Evolutionary conservation across 2,113 vertebrate species (phyloP).

Genomic region (Gobio gobio): DNA sequence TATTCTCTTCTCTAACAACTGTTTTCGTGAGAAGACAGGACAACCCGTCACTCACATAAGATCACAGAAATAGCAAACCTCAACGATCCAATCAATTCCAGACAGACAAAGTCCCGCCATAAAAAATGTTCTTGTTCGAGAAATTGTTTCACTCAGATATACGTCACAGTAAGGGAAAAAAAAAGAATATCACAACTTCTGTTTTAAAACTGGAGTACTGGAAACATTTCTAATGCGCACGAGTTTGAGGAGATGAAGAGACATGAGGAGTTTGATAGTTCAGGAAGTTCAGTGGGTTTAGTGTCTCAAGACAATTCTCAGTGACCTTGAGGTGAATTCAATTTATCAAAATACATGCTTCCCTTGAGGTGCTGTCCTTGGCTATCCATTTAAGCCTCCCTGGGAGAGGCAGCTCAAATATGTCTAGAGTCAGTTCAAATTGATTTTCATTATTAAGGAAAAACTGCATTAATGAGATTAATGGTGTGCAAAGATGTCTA

Average conservation of each 20-base stretch:
- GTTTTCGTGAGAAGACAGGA: too few relatives aligned
- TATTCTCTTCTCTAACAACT: too few relatives aligned
- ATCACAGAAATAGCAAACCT: too few relatives aligned
- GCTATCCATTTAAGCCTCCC: conserved; percentile 36
- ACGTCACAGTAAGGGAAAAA: too few relatives aligned
- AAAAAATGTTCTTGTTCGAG: too few relatives aligned
- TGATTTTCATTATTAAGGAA: conserved; percentile 49
- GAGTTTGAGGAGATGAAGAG: background rate
- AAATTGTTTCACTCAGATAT: too few relatives aligned
- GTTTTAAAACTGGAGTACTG: background rate
- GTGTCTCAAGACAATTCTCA: conserved; percentile 24
- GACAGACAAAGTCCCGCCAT: too few relatives aligned
- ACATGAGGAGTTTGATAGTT: conserved; percentile 39
- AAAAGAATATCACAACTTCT: too few relatives aligned
- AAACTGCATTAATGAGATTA: conserved; percentile 44
- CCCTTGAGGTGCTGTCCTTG: conserved; percentile 31
- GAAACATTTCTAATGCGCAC: background rate
- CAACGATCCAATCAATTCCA: too few relatives aligned
- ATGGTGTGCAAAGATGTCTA: conserved; percentile 14
- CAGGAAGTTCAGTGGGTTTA: conserved; percentile 42
- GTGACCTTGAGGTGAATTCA: conserved; percentile 53
- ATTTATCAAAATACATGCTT: conserved; percentile 51
- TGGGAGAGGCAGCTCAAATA: conserved; percentile 42
- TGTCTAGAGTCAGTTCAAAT: conserved; percentile 50
- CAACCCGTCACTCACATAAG: too few relatives aligned